Evolutionary conservation across 2,888 invertebrate species (phyloP), one percentile per base, ranked within the genome.

Genomic region (Synanthedon myopaeformis): DNA sequence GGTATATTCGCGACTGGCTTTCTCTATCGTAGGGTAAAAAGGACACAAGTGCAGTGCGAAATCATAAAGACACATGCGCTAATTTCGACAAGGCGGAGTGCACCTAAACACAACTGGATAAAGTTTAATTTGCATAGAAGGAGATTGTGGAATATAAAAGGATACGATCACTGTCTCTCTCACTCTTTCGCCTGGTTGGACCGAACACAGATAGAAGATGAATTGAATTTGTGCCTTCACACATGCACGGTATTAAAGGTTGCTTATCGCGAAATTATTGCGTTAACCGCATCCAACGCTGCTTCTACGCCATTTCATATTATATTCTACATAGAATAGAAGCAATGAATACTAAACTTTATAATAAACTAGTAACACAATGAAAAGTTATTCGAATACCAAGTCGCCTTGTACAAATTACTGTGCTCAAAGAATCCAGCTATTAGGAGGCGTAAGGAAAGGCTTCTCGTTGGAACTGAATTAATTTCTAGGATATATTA

Each of bases 1-100:
- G 85, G 86, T 77, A 67, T 76, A 68, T 74, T 73, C 83, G 76
- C 84, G 77, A 87, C 86, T 87, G 84, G 81, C 76, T 72, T 70
- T 62, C 75, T 69, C 76, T 69, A 70, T 72, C 69, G 74, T 72
- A 64, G 76, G 71, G 76, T 35, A 64, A 81, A 78, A 85, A 86
- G 86, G 86, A 87, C 83, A 82, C 69, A 74, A 59, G 56, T 57
- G 58, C 55, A 51, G 51, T 57, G 42, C 60, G 56, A 59, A 66
- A 61, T 51, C 58, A 45, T 56, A 79, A 69, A 58, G 67, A 52
- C 70, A 54, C 73, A 81, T 59, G 58, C 57, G 58, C 63, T n/a
- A 52, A 63, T 58, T 54, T 42, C 3, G 14, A 4, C 52, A 56
- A 17, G 6, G 55, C 3, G 72, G 69, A 62, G 45, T 35, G 23